phyloP scores from a whole-genome alignment of 1,140 invertebrate genomes.

The Reticulitermes speratus region DNA sequence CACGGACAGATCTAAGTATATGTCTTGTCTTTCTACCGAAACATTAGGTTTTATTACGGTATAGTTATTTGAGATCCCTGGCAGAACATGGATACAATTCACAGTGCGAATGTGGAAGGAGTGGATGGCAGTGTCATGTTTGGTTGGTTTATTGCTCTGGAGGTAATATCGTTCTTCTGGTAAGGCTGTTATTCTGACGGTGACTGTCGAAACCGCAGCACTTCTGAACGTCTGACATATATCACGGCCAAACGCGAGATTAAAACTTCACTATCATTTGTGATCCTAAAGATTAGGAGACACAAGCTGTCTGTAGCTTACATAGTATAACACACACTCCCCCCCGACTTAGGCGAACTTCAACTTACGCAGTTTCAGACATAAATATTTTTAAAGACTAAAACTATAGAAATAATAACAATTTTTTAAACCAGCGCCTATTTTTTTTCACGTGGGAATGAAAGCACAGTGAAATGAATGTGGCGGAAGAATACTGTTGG shows the following conservation, averaged over 20 bases:
- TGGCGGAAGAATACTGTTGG: too few relatives aligned
- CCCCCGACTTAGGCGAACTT: too few relatives aligned
- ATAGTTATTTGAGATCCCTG: background rate
- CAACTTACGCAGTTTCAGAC: too few relatives aligned
- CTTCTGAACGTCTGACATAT: background rate
- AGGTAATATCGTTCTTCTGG: background rate
- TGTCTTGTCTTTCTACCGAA: background rate
- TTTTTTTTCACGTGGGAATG: too few relatives aligned
- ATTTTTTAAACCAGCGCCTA: too few relatives aligned
- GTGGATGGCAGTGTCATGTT: background rate
- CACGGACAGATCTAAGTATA: background rate
- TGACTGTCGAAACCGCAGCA: background rate
- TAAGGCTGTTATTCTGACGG: background rate
- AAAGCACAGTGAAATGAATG: too few relatives aligned
- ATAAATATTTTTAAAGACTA: too few relatives aligned
- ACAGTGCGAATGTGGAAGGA: background rate
- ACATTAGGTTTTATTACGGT: constrained; percentile 1
- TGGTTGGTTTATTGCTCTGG: background rate
- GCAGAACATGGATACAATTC: background rate
- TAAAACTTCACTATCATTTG: background rate
- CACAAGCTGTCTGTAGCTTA: too few relatives aligned
- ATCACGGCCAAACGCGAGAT: background rate
- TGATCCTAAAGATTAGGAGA: too few relatives aligned
- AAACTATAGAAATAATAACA: too few relatives aligned
- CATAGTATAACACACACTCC: too few relatives aligned